These are phyloP conservation scores for Pygoscelis adeliae DNA, from an alignment of 2,113 vertebrate species.

Conservation along the genomic window DNA sequence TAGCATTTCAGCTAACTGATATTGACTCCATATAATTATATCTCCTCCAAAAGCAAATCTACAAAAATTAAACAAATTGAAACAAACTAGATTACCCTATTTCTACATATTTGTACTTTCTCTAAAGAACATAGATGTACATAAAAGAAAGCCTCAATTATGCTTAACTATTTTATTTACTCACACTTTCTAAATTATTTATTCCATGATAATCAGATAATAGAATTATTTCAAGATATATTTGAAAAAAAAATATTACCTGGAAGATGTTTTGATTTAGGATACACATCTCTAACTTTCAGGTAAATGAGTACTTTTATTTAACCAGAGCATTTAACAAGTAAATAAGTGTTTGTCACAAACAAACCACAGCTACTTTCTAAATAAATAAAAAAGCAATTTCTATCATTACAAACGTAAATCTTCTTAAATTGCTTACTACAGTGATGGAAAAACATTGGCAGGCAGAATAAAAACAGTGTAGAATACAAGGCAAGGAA, in stretches of 20 bases:
- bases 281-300: background rate
- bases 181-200: background rate
- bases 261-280: background rate
- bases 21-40: background rate
- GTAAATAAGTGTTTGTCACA: background rate
- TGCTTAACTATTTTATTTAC: background rate
- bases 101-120: background rate
- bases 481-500: background rate
- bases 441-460: background rate
- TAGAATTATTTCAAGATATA: background rate
- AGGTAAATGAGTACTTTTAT: background rate
- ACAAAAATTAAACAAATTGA: background rate
- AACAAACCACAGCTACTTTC: background rate
- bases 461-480: background rate
- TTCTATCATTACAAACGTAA: background rate
- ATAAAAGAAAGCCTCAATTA: background rate
- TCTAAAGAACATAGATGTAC: background rate
- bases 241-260: background rate
- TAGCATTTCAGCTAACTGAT: background rate
- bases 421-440: background rate
- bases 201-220: background rate
- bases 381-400: background rate
- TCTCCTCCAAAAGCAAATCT: background rate
- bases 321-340: background rate
- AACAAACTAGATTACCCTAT: background rate